Evolutionary conservation across 2,888 invertebrate genomes (phyloP).

Genomic region (Geophilus truncorum): DNA sequence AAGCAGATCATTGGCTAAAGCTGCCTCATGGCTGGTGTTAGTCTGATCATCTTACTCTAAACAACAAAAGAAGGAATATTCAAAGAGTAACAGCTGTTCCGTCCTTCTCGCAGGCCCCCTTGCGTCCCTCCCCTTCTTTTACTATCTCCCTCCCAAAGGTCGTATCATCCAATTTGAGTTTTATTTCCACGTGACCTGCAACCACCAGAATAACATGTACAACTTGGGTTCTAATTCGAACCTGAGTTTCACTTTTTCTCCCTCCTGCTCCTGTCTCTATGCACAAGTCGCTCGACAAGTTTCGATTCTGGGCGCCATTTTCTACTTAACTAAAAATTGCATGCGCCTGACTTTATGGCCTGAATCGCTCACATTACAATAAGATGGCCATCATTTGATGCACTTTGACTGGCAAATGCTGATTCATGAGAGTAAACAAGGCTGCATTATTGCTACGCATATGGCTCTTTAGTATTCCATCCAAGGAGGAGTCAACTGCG

Average conservation of each 20-base stretch:
- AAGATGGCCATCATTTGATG: slow-evolving; percentile 16
- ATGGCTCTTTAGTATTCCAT: slow-evolving; percentile 19
- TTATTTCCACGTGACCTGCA: slow-evolving; percentile 20
- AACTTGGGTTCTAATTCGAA: neutral
- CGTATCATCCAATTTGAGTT: slow-evolving; percentile 11
- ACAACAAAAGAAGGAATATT: slow-evolving; percentile 15
- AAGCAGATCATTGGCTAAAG: slow-evolving; percentile 20
- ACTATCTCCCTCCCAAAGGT: slow-evolving; percentile 4
- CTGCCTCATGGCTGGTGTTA: slow-evolving; percentile 12
- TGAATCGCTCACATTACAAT: neutral
- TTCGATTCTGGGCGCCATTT: neutral
- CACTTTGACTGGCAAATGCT: slow-evolving; percentile 16
- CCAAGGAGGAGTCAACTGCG: neutral
- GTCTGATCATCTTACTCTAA: slow-evolving; percentile 3
- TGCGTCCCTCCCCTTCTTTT: neutral
- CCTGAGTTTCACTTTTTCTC: neutral
- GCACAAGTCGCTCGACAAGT: too few relatives aligned
- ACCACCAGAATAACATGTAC: neutral
- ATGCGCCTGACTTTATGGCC: neutral
- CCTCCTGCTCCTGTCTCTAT: too few relatives aligned
- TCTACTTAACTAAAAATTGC: neutral
- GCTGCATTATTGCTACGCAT: neutral
- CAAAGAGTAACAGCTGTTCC: slow-evolving; percentile 16
- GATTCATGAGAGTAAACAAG: slow-evolving; percentile 8
- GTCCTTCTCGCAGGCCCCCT: neutral